Base-by-base conservation (phyloP, 2,797 vertebrate genomes). In the Gastrophryne carolinensis region DNA sequence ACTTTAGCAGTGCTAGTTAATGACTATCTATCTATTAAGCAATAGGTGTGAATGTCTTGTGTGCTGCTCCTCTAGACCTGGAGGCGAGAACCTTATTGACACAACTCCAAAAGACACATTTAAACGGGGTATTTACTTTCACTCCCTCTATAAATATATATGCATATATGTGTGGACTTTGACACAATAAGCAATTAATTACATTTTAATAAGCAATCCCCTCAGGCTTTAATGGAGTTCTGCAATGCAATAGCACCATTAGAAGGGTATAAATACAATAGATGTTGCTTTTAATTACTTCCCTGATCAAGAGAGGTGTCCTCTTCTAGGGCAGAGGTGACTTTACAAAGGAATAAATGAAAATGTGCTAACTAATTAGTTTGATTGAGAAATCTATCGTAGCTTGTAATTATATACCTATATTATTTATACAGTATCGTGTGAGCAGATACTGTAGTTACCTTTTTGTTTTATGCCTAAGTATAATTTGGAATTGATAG, bases 171-270 rank as follows among this genome's bases (percentile, higher is more conserved):
- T 76, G 23, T 27, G 52, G 11, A 57, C 73, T 79, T 78, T 83
- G 79, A 67, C 76, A 79, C 63, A 44, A 64, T 79, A 8, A 2
- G 1, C 72, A 80, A 80, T 81, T 81, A 81, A 81, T 68, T 77
- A 81, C 74, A 52, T 27, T 37, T 78, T 84, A 82, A 79, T 80
- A 83, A 81, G 80, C 35, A 30, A 78, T 79, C 47, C 57, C 44
- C 32, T 65, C 50, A 56, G 73, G 50, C 49, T 39, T 80, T 24
- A 41, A 66, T 81, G 78, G 76, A 75, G 65, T 60, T 34, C 65
- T 39, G 35, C 53, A 23, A 78, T 82, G 65, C 11, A 0, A 44
- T 79, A 39, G 73, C 80, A 77, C 12, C n/a, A 78, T 78, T 72
- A 58, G 75, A 79, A 65, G 30, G 81, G 67, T n/a, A 73, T 77